These are phyloP conservation scores for Himalopsyche anomala DNA, from an alignment of 2,888 invertebrate species.

Conservation along the genomic window DNA sequence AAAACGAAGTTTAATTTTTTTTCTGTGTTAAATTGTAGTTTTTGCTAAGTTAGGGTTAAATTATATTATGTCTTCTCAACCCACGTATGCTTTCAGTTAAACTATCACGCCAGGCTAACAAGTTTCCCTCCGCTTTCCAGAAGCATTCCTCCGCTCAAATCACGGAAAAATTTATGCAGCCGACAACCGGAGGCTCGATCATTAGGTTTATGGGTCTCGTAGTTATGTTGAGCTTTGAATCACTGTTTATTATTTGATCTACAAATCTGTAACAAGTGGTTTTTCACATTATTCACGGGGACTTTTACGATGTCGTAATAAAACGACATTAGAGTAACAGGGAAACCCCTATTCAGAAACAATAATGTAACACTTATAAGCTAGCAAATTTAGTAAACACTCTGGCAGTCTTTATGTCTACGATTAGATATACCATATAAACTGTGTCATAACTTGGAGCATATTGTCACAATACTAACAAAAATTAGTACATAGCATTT, in stretches of 20 bases:
- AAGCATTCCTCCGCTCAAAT: constrained; percentile 8
- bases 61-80: constrained; percentile 34
- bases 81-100: constrained; percentile 40
- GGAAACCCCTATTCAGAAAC: no score
- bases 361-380: no score
- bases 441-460: not conserved
- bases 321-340: not conserved
- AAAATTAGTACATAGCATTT: no score
- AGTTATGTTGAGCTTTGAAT: not conserved
- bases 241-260: constrained; percentile 31
- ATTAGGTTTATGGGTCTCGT: constrained; percentile 5
- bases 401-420: not conserved
- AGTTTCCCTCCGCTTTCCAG: constrained; percentile 16
- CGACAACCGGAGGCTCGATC: constrained; percentile 33
- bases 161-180: constrained; percentile 7
- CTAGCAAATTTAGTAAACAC: not conserved
- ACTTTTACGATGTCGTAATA: constrained; percentile 19
- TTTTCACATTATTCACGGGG: not conserved
- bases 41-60: constrained; percentile 17
- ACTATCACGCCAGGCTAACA: constrained; percentile 23
- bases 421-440: not conserved
- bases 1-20: no score
- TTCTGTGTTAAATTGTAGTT: not conserved
- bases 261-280: constrained; percentile 36
- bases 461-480: not conserved